Base-by-base conservation (phyloP, 2,888 invertebrate genomes). In the Cheilosia impressa region DNA sequence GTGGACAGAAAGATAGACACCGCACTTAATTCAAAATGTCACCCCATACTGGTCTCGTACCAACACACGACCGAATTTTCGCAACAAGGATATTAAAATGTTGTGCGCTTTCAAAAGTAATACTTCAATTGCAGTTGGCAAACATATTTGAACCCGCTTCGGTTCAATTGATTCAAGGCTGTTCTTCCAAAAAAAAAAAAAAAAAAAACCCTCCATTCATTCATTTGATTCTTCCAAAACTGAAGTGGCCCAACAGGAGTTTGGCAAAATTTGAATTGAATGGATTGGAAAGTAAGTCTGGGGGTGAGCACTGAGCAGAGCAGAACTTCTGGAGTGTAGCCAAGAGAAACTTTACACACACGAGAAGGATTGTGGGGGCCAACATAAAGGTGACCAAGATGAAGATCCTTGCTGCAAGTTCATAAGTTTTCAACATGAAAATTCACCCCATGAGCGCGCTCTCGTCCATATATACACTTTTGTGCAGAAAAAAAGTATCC, bases 251-350 rank as follows among this genome's bases (percentile, higher is more conserved):
- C 63, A 69, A 53, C 58, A 63, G 80, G 66, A 81, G 63, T 81
- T 71, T 65, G 71, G 75, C 62, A 76, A 85, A 27, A 85, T 85
- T 85, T 76, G 76, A 85, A 85, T 85, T 85, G 85, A 85, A 85
- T 81, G 81, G 75, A 69, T 75, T 76, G 63, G 75, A 79, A 73
- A 73, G 68, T 52, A 65, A 68, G 63, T 34, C 13, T 13, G 38
- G 38, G 13, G 38, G 3, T 13, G 38, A 27, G 27, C 27, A 27
- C 6, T 3, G 19, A 63, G 22, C 24, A 27, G 10, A 52, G 31
- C 31, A 31, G 27, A 68, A 75, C 68, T 84, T 47, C 75, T 80
- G 84, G 76, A 80, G 81, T 72, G 66, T 60, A 57, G 81, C 85
- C 81, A 85, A 72, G 47, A 62, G 34, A 73, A 73, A 55, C 4